Conservation (phyloP, 2,797 vertebrate species). For the Anguilla obscura region DNA sequence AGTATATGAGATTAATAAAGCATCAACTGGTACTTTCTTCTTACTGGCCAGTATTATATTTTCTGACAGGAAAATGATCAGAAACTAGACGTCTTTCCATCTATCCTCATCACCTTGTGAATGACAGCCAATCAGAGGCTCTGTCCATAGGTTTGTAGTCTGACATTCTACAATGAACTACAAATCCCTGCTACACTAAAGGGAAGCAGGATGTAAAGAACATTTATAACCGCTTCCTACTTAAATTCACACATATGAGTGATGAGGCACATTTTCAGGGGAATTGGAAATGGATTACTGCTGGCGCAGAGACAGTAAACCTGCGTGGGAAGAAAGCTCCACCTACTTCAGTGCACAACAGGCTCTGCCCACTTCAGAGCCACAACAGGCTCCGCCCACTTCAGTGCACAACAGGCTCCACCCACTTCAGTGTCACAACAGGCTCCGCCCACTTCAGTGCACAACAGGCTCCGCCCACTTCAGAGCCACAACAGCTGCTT, state of each 20-base stretch:
- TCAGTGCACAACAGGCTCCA: too few relatives aligned
- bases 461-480: background rate
- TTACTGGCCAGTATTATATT: conserved; percentile 66
- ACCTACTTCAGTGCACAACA: too few relatives aligned
- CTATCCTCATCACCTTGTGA: background rate
- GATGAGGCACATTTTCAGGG: background rate
- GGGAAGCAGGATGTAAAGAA: background rate
- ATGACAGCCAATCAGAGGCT: background rate
- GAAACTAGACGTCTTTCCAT: background rate
- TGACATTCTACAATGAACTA: background rate
- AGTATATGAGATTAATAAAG: conserved; percentile 75
- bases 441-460: background rate
- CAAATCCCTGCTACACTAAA: background rate
- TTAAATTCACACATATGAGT: background rate
- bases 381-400: background rate
- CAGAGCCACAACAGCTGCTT: background rate
- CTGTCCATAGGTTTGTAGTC: background rate
- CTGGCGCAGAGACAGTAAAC: background rate
- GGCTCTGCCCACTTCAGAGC: background rate
- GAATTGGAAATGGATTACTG: background rate
- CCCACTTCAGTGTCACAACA: background rate
- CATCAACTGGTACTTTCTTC: conserved; percentile 76
- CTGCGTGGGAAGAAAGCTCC: background rate
- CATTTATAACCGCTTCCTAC: background rate
- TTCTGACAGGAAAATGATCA: conserved; percentile 46